Evolutionary conservation across 2,113 vertebrate species (phyloP), one percentile per base, ranked within the genome.

Genomic region (Gadus macrocephalus): DNA sequence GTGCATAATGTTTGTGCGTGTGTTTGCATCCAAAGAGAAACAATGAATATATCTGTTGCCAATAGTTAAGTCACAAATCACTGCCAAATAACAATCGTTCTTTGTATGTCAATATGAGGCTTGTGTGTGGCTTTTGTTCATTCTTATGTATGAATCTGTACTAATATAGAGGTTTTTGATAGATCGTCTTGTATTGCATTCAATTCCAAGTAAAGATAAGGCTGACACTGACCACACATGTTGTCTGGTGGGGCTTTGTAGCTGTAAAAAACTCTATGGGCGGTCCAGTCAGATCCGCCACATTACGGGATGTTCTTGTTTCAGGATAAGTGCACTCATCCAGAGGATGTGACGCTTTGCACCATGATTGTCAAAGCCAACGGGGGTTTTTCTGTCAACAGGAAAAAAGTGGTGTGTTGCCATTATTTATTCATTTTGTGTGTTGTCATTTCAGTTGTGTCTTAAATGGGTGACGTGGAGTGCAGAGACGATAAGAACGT

Each of bases 271-370:
- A 64, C 22, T 58, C 25, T 77, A 72, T 65, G 75, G 73, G 79
- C 8, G 42, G 11, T 49, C 8, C 11, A 9, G 42, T 49, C 42
- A 12, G 42, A 49, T 49, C 12, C 42, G 42, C 42, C 55, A 17
- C 15, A 17, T n/a, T 58, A 58, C 17, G 55, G 55, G 6, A 7
- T 58, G 15, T 58, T 58, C n/a, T 82, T 78, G 49, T 92, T 90
- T 79, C 92, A 98, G 96, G 95, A 95, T 90, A 98, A 94, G 91
- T 98, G 94, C 87, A 95, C 96, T 87, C 96, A 98, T 90, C 96
- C 96, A 42, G 97, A 98, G 89, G 97, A 99, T 85, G 94, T 97
- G 90, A 96, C 94, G 89, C 92, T 99, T 86, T 98, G 96, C 91
- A 94, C 96, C 56, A 91, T 97, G 89, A 92, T 97, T 90, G 93